phyloP scores from a whole-genome alignment of 2,888 invertebrate species.

The Pelosia muscerda region DNA sequence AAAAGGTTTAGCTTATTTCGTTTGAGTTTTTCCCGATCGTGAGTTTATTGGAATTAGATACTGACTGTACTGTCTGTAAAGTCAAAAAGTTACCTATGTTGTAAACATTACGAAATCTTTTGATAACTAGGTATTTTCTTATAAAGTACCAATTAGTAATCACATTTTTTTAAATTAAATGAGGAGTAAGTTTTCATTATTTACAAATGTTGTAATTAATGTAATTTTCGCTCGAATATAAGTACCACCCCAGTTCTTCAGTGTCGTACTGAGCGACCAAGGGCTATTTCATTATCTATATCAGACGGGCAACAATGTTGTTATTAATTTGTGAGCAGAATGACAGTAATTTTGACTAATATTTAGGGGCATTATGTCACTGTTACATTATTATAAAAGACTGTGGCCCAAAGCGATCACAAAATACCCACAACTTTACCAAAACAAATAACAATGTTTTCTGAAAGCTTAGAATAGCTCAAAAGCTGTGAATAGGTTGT shows the following conservation, averaged over 20 bases:
- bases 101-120: no score
- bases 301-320: not conserved
- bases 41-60: slow-evolving; percentile 30
- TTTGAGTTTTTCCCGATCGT: slow-evolving; percentile 35
- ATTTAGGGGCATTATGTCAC: not conserved
- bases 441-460: slow-evolving; percentile 15
- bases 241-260: no score
- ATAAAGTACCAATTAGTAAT: not conserved
- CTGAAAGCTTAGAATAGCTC: slow-evolving; percentile 13
- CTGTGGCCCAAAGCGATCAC: not conserved
- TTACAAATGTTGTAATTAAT: no score
- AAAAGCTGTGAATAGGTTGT: slow-evolving; percentile 8
- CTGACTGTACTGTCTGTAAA: slow-evolving; percentile 22
- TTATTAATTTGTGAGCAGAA: no score
- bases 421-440: slow-evolving; percentile 5
- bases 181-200: not conserved
- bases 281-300: not conserved
- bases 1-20: slow-evolving; percentile 22
- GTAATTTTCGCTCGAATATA: no score
- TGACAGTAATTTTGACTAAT: not conserved
- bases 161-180: not conserved
- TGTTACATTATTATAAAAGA: not conserved
- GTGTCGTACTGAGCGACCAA: not conserved
- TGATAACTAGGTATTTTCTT: no score
- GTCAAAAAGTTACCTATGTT: no score